Evolutionary conservation across 2,888 invertebrate species (phyloP), one percentile per base, ranked within the genome.

Genomic region (Aquatica leii): DNA sequence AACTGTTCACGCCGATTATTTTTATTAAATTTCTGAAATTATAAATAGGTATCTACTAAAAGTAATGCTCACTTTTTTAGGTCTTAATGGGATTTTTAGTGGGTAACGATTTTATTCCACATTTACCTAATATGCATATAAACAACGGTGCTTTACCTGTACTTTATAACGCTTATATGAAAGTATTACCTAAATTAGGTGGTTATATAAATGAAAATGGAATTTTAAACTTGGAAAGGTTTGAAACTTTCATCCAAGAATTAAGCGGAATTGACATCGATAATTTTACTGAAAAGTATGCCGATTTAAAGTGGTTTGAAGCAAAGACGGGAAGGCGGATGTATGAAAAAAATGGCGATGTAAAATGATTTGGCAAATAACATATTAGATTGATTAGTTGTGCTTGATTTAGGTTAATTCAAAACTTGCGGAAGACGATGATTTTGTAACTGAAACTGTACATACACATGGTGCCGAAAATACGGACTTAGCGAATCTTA

Each of bases 51-150:
- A 4, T 18, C 2, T 46, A 17, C 4, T 46, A 2, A 15, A 49
- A 49, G 15, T n/a, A 15, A n/a, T 37, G 18, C 40, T 56, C 43
- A 15, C 15, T 35, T 24, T 73, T 76, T 52, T 69, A 84, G 84
- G 83, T 98, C 21, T 81, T 98, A 14, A 95, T 98, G 95, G 95
- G 97, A 0, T 98, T 98, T 80, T 83, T 98, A 18, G 94, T 98
- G 9, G 98, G 98, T 67, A 99, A 99, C 78, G 98, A 99, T 82
- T 99, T 99, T 81, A 94, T 99, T 74, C 98, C 98, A 0, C 90
- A 97, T 84, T 84, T 98, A 68, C 98, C 98, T 1, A 91, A 96
- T 81, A 86, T 99, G 80, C 96, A 98, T 80, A 98, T 99, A 70
- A 88, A 89, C 71, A 91, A 93, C 76, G 95, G 95, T 75, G 95